Evolutionary conservation across 2,113 vertebrate species (phyloP).

Genomic region (Sterna hirundo): DNA sequence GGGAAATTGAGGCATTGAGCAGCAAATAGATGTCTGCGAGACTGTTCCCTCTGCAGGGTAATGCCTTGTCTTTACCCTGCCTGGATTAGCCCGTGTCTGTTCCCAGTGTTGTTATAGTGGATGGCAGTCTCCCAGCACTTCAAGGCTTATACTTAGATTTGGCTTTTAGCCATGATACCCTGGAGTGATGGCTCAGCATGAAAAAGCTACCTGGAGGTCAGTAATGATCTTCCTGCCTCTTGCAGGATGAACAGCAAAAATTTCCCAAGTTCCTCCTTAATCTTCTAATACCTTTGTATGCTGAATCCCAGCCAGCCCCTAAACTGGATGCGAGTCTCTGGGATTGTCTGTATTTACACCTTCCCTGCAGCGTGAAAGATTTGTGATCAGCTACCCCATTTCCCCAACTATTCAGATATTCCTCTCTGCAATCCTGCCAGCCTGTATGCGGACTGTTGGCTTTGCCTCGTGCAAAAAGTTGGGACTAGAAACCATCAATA

Average conservation of each 20-base stretch:
- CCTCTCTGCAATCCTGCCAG: neutral
- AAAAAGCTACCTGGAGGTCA: neutral
- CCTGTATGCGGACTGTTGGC: neutral
- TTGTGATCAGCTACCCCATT: neutral
- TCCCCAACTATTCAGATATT: neutral
- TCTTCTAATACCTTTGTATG: neutral
- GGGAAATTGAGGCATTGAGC: neutral
- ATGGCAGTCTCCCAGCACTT: slow-evolving; percentile 33
- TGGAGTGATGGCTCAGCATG: neutral
- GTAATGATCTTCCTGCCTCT: neutral
- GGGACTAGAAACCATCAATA: neutral
- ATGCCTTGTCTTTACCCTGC: neutral
- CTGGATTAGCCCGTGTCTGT: neutral
- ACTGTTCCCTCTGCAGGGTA: neutral
- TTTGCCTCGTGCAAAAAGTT: neutral
- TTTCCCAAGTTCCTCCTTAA: neutral
- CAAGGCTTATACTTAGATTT: neutral
- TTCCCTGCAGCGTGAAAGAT: neutral
- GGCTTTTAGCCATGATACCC: neutral
- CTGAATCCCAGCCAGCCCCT: neutral
- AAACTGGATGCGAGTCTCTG: neutral
- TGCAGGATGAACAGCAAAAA: neutral
- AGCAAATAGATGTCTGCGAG: neutral
- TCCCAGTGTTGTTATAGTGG: neutral
- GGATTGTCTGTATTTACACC: neutral